Percentiles rank a stretch among this genome's conserved stretches.
Conservation (phyloP, 2,113 vertebrate species). For the Zootoca vivipara region DNA sequence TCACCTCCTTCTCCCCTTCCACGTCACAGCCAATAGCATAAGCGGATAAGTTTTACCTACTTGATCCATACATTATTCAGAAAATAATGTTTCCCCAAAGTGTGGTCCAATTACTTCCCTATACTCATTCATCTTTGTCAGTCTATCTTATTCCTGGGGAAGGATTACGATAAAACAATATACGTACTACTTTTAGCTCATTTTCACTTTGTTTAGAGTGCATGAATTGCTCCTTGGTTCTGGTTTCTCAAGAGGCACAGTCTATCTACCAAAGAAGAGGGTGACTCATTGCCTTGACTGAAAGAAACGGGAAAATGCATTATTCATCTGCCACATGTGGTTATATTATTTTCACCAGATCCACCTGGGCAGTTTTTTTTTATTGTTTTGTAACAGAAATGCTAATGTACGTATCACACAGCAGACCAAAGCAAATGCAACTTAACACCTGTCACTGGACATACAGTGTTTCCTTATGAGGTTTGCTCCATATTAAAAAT, state of each 20-base stretch:
- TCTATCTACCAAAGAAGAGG: not conserved
- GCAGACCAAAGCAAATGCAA: not conserved
- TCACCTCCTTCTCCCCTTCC: too few relatives aligned
- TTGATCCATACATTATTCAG: not conserved
- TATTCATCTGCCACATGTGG: not conserved
- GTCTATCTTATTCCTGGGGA: not conserved
- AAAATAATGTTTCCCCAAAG: not conserved
- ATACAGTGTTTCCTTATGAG: not conserved
- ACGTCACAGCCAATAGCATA: too few relatives aligned
- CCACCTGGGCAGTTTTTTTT: not conserved
- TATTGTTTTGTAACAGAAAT: constrained; percentile 6
- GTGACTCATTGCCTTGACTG: not conserved
- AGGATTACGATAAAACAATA: not conserved
- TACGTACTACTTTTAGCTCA: not conserved
- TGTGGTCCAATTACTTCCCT: not conserved
- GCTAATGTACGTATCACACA: not conserved
- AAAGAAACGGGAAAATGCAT: constrained; percentile 13
- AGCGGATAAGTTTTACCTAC: not conserved
- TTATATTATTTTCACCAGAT: not conserved
- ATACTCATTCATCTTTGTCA: not conserved
- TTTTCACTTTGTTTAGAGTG: not conserved
- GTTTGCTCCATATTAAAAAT: too few relatives aligned
- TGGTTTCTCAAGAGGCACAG: not conserved
- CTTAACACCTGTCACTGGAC: constrained; percentile 1
- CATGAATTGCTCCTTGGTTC: not conserved